phyloP scores from a whole-genome alignment of 2,113 vertebrate genomes.

The Muntiacus reevesi region DNA sequence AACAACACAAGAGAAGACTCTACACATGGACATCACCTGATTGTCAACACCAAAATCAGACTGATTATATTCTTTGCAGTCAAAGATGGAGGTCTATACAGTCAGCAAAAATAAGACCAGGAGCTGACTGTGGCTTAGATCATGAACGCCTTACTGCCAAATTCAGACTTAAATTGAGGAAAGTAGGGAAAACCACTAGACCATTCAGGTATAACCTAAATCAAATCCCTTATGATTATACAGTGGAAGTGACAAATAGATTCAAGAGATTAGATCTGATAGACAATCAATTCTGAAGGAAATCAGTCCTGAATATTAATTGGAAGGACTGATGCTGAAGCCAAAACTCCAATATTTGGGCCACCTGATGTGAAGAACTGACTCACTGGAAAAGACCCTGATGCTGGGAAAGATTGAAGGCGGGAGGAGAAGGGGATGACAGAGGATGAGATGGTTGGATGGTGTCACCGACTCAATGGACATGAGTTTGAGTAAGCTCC shows the following conservation, averaged over 20 bases:
- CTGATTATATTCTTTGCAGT: not conserved
- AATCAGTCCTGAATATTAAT: not conserved
- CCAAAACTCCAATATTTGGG: not conserved
- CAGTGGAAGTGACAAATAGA: not conserved
- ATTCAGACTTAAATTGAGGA: not conserved
- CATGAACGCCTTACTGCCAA: not conserved
- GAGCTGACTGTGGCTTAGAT: not conserved
- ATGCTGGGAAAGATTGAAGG: not conserved
- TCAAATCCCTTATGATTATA: not conserved
- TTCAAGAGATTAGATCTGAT: not conserved
- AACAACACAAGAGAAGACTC: not conserved
- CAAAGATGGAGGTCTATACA: not conserved
- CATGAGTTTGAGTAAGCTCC: not conserved
- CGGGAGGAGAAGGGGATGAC: accelerated
- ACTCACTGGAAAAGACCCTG: not conserved
- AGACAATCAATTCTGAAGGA: not conserved
- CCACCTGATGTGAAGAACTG: not conserved
- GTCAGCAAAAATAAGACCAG: not conserved
- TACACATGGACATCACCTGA: not conserved
- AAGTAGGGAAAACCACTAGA: not conserved
- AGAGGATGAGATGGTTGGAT: not conserved
- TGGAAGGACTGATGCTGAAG: not conserved
- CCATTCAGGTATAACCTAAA: not conserved
- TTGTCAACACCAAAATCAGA: not conserved
- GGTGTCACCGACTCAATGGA: not conserved